Base-by-base conservation (phyloP, 2,888 invertebrate species). In the Ophraella communa region DNA sequence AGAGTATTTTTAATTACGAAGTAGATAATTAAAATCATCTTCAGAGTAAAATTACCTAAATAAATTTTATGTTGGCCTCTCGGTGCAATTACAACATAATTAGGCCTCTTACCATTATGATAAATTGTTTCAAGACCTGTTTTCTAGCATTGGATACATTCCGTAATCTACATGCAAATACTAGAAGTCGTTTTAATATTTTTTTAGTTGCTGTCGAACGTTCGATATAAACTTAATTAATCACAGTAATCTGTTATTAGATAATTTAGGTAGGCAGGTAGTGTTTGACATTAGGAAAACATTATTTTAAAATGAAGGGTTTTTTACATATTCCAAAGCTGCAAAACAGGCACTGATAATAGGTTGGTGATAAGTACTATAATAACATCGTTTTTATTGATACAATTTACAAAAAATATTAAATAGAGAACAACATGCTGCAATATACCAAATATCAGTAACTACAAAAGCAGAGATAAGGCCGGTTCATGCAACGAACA, bases 21-120 rank as follows among this genome's bases (percentile, higher is more conserved):
- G 67, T 71, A 70, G 73, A 76, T 78, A 76, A 77, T 77, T 77
- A 76, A 77, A 76, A 76, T 76, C 73, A 72, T 74, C 71, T 67
- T 68, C 67, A 76, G 75, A 75, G 71, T 69, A 66, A 74, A 75
- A 77, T 74, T 74, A 76, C 74, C 75, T 73, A 77, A 76, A 78
- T 74, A 76, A 74, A 76, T 76, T 77, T 75, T 71, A 75, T 71
- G 74, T 74, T 74, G 74, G 75, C 73, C 73, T 73, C 71, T 64
- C 67, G 62, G 69, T 66, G 71, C 75, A 74, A 75, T 76, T 75
- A 75, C 73, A 67, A 64, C 70, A 74, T 76, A 75, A 76, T 75
- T 72, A 76, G 74, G 66, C 71, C 71, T 71, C 57, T 64, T 62
- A 69, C 65, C 69, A 73, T 71, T 71, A 67, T 72, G 71, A 74